Percentiles rank a stretch among this genome's conserved stretches.
phyloP scores from a whole-genome alignment of 23 tunicate species.

The Halocynthia aurantium region DNA sequence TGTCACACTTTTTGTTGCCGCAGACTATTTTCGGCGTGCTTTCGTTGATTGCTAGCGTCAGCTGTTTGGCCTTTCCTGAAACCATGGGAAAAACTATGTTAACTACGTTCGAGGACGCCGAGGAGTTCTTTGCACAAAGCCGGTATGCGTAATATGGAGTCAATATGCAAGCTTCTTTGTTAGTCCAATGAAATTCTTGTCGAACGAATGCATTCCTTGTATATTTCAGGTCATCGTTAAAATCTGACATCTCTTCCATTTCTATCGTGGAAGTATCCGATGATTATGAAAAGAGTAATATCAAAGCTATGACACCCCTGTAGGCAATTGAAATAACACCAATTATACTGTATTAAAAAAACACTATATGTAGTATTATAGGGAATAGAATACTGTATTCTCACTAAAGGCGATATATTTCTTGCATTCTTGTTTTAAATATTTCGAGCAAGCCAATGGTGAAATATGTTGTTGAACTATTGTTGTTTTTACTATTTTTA shows the following conservation, averaged over 20 bases:
- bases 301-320: background rate
- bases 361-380: too few relatives aligned
- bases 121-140: conserved; percentile 43
- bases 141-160: background rate
- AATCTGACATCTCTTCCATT: background rate
- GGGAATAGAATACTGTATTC: too few relatives aligned
- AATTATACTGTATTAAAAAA: too few relatives aligned
- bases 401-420: too few relatives aligned
- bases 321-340: background rate
- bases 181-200: too few relatives aligned
- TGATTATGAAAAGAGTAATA: background rate
- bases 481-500: too few relatives aligned
- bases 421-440: too few relatives aligned
- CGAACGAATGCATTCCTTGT: too few relatives aligned
- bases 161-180: too few relatives aligned
- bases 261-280: background rate
- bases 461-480: too few relatives aligned
- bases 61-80: conserved; percentile 60
- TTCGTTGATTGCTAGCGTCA: conserved; percentile 60
- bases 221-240: too few relatives aligned
- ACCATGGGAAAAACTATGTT: conserved; percentile 58
- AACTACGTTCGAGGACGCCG: conserved; percentile 89
- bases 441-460: too few relatives aligned
- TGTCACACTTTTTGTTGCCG: background rate
- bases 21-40: conserved; percentile 72